Evolutionary conservation across 2,888 invertebrate genomes (phyloP).

Genomic region (Tipula lateralis): DNA sequence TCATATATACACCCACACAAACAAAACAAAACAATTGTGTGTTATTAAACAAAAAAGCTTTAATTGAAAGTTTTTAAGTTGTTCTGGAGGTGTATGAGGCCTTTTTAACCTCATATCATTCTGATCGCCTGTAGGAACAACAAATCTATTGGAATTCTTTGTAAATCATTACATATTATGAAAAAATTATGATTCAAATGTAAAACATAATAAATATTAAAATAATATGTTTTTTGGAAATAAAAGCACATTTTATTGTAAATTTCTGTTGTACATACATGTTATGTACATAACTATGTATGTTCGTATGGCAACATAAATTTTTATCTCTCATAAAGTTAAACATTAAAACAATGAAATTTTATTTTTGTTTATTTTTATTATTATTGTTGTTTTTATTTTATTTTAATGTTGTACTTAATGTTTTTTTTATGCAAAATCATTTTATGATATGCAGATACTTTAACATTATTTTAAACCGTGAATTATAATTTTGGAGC

Average conservation of each 20-base stretch:
- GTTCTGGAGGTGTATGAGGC: not conserved
- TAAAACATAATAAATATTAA: not conserved
- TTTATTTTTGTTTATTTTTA: not conserved
- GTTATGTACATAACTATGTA: not conserved
- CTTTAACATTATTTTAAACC: not conserved
- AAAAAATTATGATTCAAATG: not conserved
- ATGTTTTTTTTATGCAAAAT: slow-evolving; percentile 12
- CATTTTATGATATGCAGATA: not conserved
- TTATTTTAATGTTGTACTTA: slow-evolving; percentile 1
- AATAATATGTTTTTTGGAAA: not conserved
- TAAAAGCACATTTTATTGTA: not conserved
- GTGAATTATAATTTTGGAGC: not conserved
- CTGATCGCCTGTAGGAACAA: too few relatives aligned
- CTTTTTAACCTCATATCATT: too few relatives aligned
- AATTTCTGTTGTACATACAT: not conserved
- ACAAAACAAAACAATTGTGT: not conserved
- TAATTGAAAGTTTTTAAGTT: not conserved
- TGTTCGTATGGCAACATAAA: not conserved
- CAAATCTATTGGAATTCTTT: not conserved
- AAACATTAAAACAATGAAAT: slow-evolving; percentile 1
- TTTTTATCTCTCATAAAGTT: not conserved
- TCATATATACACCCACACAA: too few relatives aligned
- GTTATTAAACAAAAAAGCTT: not conserved
- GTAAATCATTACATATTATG: not conserved
- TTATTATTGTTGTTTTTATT: not conserved